A percentile compares a stretch with the other conserved stretches of the same genome.
phyloP scores from a whole-genome alignment of 2,113 vertebrate species.

The Vidua macroura region DNA sequence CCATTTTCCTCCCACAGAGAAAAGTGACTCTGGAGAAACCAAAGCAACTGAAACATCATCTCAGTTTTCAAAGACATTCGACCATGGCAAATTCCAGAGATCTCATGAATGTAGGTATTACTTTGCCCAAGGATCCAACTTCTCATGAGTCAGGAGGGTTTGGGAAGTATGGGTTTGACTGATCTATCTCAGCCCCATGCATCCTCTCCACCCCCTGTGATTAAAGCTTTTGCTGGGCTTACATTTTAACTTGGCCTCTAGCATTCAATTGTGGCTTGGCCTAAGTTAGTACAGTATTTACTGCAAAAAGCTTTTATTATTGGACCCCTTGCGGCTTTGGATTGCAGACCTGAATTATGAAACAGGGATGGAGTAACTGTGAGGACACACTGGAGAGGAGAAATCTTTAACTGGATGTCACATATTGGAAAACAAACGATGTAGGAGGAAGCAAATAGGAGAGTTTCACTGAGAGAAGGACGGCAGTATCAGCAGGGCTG shows the following conservation, averaged over 20 bases:
- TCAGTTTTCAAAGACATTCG: constrained; percentile 47
- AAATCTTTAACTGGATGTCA: not conserved
- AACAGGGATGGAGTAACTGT: constrained; percentile 6
- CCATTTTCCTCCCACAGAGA: constrained; percentile 4
- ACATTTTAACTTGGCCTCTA: constrained; percentile 50
- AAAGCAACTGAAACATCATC: not conserved
- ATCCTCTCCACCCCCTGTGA: not conserved
- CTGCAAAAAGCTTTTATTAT: constrained; percentile 49
- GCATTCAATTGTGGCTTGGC: constrained; percentile 46
- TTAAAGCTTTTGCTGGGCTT: constrained; percentile 42
- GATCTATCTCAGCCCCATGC: not conserved
- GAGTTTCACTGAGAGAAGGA: not conserved
- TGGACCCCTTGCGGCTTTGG: not conserved
- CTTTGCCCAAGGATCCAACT: not conserved
- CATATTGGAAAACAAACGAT: not conserved
- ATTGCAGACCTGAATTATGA: constrained; percentile 41
- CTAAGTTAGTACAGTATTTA: constrained; percentile 30
- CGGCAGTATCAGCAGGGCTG: not conserved
- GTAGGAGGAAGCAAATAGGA: not conserved
- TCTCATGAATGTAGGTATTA: not conserved
- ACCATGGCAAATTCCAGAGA: constrained; percentile 41
- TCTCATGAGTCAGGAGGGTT: not conserved
- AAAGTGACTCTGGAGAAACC: constrained; percentile 30
- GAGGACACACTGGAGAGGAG: not conserved
- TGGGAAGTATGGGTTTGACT: not conserved